A percentile compares a stretch with the other conserved stretches of the same genome.
Conservation (phyloP, 2,888 invertebrate genomes). For the Orthonevra nobilis region DNA sequence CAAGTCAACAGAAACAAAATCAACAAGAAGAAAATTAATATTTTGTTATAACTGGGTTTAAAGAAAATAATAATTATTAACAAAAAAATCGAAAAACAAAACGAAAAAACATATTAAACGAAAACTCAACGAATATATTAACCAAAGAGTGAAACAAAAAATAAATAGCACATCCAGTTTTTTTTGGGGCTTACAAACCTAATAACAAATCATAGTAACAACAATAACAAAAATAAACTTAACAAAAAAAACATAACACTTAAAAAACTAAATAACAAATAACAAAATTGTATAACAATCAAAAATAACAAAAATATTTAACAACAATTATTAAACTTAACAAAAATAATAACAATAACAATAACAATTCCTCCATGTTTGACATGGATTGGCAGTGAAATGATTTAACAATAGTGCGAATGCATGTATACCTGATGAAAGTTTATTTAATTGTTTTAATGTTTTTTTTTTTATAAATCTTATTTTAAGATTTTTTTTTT, state of each 20-base stretch:
- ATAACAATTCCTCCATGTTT: slow-evolving; percentile 37
- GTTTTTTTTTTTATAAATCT: slow-evolving; percentile 14
- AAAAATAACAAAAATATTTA: slow-evolving; percentile 38
- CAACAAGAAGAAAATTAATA: slow-evolving; percentile 35
- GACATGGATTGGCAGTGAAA: slow-evolving; percentile 60
- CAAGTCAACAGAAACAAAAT: slow-evolving; percentile 49
- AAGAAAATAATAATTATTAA: slow-evolving; percentile 26
- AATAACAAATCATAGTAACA: slow-evolving; percentile 59
- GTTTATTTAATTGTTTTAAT: too few relatives aligned
- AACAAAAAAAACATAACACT: slow-evolving; percentile 44
- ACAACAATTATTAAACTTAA: slow-evolving; percentile 30
- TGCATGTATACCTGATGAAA: slow-evolving; percentile 58
- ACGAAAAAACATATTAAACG: slow-evolving; percentile 64
- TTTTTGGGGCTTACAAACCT: slow-evolving; percentile 62
- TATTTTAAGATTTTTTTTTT: slow-evolving; percentile 20
- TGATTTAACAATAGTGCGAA: slow-evolving; percentile 50
- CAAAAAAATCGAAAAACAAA: slow-evolving; percentile 43
- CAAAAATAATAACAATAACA: slow-evolving; percentile 38
- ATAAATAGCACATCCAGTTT: slow-evolving; percentile 63
- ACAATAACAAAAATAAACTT: slow-evolving; percentile 25
- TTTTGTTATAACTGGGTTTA: slow-evolving; percentile 28
- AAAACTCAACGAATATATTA: slow-evolving; percentile 66
- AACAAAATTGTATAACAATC: slow-evolving; percentile 41
- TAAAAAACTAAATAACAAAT: slow-evolving; percentile 37
- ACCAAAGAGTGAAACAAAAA: slow-evolving; percentile 70